A percentile compares a stretch with the other conserved stretches of the same genome.
Evolutionary conservation across 2,888 invertebrate genomes (phyloP).

Genomic region (Phaedon cochleariae): DNA sequence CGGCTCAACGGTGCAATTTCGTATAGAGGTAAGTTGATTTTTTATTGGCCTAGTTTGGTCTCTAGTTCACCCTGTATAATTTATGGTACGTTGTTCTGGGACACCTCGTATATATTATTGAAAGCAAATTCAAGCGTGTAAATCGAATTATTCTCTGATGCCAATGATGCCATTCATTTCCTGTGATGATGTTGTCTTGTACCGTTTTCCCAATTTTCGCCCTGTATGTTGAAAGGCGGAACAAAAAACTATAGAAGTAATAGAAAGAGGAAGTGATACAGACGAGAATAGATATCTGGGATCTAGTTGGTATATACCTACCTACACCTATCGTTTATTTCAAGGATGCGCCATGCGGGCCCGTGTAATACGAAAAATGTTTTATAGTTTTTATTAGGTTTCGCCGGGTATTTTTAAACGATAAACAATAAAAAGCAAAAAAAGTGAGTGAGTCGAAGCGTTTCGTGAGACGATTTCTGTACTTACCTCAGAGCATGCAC

Average conservation of each 20-base stretch:
- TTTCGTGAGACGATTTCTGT: not conserved
- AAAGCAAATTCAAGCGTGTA: no score
- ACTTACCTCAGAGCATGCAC: not conserved
- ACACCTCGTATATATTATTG: no score
- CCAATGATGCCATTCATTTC: no score
- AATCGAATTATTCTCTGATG: no score
- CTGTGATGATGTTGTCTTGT: no score
- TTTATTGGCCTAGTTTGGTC: no score
- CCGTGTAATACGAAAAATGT: conserved; percentile 14
- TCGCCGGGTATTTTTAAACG: conserved; percentile 13
- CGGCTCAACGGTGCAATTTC: no score
- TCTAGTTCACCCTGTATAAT: no score
- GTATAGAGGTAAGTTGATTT: no score
- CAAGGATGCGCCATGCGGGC: conserved; percentile 31
- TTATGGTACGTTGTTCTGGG: no score
- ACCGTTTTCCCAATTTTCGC: not conserved
- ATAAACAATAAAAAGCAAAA: conserved; percentile 10
- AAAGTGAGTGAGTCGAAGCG: not conserved
- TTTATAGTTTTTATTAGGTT: conserved; percentile 16
- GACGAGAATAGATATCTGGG: conserved; percentile 41
- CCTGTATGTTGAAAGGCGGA: conserved; percentile 8
- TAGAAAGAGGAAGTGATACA: conserved; percentile 41
- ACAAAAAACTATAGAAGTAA: conserved; percentile 21
- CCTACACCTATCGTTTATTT: conserved; percentile 28
- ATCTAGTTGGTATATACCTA: conserved; percentile 33